Evolutionary conservation across 2,888 invertebrate species (phyloP).

Genomic region (Abrostola tripartita): DNA sequence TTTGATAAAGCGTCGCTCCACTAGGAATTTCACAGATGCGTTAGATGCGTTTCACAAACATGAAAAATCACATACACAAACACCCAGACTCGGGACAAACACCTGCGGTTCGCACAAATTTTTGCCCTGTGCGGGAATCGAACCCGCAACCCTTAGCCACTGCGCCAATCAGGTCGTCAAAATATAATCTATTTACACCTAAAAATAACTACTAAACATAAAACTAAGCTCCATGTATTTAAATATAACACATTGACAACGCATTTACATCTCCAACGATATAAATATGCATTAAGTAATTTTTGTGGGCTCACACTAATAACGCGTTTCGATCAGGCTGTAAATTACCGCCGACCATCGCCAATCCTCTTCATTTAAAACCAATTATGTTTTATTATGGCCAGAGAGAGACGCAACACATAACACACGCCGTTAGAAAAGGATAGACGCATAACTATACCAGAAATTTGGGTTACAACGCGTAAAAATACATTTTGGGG

Average conservation of each 20-base stretch:
- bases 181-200: too few species aligned
- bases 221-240: too few species aligned
- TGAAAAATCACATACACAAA: too few species aligned
- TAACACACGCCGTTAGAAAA: constrained; percentile 60
- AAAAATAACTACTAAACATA: too few species aligned
- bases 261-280: constrained; percentile 65
- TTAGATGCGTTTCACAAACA: too few species aligned
- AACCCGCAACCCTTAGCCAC: too few species aligned
- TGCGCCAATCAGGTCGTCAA: too few species aligned
- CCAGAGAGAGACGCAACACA: constrained; percentile 67
- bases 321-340: constrained; percentile 67
- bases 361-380: constrained; percentile 88
- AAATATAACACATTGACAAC: constrained; percentile 15
- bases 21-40: too few species aligned
- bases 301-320: constrained; percentile 72
- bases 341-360: constrained; percentile 80
- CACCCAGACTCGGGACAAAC: too few species aligned
- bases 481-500: constrained; percentile 45
- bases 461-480: constrained; percentile 43
- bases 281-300: constrained; percentile 81
- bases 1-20: too few species aligned
- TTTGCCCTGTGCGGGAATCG: too few species aligned
- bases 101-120: too few species aligned
- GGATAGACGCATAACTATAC: constrained; percentile 55
- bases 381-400: constrained; percentile 87